Base-by-base conservation (phyloP, 2,888 invertebrate species). In the Sturmia bella region DNA sequence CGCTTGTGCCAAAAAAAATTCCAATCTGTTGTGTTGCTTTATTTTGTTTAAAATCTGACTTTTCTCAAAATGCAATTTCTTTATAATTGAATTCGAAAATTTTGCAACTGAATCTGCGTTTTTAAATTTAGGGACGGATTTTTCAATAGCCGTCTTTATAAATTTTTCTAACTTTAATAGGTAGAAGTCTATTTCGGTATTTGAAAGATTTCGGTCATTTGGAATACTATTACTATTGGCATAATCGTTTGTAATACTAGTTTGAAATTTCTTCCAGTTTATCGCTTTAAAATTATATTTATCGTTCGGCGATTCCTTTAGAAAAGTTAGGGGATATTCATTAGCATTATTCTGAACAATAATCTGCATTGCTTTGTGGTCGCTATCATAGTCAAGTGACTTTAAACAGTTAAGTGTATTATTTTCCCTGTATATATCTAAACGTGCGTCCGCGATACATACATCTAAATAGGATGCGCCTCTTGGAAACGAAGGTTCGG, bases 1-100 rank as follows among this genome's bases (percentile, higher is more conserved):
- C n/a, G n/a, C n/a, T n/a, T n/a, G n/a, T n/a, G n/a, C n/a, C n/a
- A n/a, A n/a, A n/a, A n/a, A n/a, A n/a, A n/a, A n/a, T n/a, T n/a
- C n/a, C n/a, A n/a, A n/a, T n/a, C n/a, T n/a, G n/a, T n/a, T n/a
- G n/a, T n/a, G n/a, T n/a, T n/a, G n/a, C n/a, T n/a, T n/a, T n/a
- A n/a, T n/a, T n/a, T n/a, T n/a, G n/a, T n/a, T 39, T n/a, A n/a
- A n/a, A n/a, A 80, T 48, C 17, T 50, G 66, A 45, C 57, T 57
- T 9, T 64, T 75, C 19, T 75, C 75, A 5, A 6, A 9, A 5
- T 80, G 56, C 9, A 79, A 12, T 41, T 63, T 74, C 32, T 19
- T 57, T 37, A 73, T 73, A n/a, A 27, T 61, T 21, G 73, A 3
- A 32, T 79, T 73, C 13, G 45, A 15, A 24, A 54, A 68, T 54